Conservation (phyloP, 2,113 vertebrate species). For the Oophaga pumilio region DNA sequence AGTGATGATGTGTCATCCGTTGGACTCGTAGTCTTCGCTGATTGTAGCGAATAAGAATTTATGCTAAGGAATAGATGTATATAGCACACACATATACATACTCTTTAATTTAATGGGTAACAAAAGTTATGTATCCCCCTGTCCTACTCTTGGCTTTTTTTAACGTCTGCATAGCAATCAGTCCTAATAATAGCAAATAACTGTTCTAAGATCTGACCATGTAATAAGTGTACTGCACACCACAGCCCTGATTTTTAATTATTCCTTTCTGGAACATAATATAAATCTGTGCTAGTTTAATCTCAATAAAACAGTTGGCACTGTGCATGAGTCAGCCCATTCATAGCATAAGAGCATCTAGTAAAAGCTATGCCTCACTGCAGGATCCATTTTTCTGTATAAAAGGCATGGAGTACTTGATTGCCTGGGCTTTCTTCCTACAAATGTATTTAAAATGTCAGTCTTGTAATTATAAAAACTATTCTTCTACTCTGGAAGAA, state of each 20-base stretch:
- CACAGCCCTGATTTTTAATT: conserved; percentile 40
- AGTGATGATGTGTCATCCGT: too few species aligned
- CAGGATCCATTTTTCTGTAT: conserved; percentile 10
- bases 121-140: neutral
- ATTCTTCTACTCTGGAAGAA: neutral
- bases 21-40: too few species aligned
- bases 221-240: neutral
- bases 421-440: neutral
- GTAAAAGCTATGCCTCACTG: conserved; percentile 17
- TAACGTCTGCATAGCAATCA: neutral
- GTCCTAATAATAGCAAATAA: neutral
- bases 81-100: too few species aligned
- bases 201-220: neutral
- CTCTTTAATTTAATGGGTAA: neutral
- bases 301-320: conserved; percentile 46
- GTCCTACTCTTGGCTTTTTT: neutral
- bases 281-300: conserved; percentile 39
- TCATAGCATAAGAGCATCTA: neutral
- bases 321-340: conserved; percentile 17
- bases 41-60: too few species aligned
- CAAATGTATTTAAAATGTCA: neutral
- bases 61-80: too few species aligned
- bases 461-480: neutral
- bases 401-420: conserved; percentile 16
- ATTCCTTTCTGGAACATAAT: conserved; percentile 35